Conservation (phyloP, 2,888 invertebrate genomes). For the Philereme transversata region DNA sequence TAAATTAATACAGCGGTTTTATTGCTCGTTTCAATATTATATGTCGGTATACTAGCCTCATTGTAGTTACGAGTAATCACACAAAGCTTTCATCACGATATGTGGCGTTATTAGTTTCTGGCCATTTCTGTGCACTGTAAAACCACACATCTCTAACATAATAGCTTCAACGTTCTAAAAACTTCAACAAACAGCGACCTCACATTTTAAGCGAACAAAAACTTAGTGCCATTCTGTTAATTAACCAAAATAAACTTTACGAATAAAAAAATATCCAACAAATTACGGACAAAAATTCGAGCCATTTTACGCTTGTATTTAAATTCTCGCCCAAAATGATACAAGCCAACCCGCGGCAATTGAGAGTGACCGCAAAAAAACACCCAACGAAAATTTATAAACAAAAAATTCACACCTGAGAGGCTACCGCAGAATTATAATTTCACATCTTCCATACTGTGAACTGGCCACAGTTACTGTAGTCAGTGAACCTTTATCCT, state of each 20-base stretch:
- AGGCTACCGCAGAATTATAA: constrained; percentile 48
- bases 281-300: constrained; percentile 11
- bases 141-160: no score
- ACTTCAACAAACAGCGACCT: no score
- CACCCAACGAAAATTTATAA: constrained; percentile 46
- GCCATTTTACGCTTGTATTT: constrained; percentile 11
- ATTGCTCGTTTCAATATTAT: no score
- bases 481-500: no score
- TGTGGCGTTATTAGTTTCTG: no score
- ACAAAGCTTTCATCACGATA: no score
- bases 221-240: constrained; percentile 20
- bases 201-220: constrained; percentile 1
- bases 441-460: constrained; percentile 54
- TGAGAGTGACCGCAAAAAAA: constrained; percentile 33
- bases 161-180: not conserved
- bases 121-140: no score
- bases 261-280: constrained; percentile 20
- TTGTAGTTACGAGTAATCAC: no score
- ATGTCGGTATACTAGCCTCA: no score
- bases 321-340: constrained; percentile 25
- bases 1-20: no score
- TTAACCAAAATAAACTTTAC: constrained; percentile 26
- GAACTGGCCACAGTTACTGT: constrained; percentile 6
- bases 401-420: constrained; percentile 65
- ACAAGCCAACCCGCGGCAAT: constrained; percentile 32